Conservation (phyloP, 2,888 invertebrate species). For the Graphium colonna region DNA sequence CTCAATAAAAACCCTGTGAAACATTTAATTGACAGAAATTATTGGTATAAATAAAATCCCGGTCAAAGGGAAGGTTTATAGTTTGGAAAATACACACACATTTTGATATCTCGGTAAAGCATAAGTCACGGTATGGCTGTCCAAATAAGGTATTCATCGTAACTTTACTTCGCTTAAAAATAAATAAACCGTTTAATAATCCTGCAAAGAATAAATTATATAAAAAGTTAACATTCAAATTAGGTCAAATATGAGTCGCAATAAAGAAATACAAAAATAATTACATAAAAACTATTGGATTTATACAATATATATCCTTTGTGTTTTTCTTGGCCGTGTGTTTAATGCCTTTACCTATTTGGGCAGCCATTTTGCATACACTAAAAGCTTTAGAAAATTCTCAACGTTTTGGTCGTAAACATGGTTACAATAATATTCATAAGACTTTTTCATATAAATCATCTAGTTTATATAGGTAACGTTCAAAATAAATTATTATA, state of each 20-base stretch:
- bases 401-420: background rate
- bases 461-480: background rate
- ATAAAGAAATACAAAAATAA: too few species aligned
- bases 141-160: conserved; percentile 17
- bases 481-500: conserved; percentile 3
- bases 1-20: conserved; percentile 71
- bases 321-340: background rate
- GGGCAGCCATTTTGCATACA: conserved; percentile 9
- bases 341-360: background rate
- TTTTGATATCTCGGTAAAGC: conserved; percentile 12
- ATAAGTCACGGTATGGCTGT: conserved; percentile 12
- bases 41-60: conserved; percentile 66
- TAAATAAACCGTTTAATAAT: too few species aligned
- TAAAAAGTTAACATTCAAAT: too few species aligned
- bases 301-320: too few species aligned
- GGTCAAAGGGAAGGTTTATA: conserved; percentile 36
- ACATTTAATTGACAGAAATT: conserved; percentile 73
- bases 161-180: too few species aligned
- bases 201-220: too few species aligned
- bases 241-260: too few species aligned
- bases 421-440: conserved; percentile 4
- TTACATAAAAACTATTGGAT: too few species aligned
- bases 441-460: conserved; percentile 4
- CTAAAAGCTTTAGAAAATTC: background rate
- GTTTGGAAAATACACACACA: conserved; percentile 36